Evolutionary conservation across 2,113 vertebrate species (phyloP), one percentile per base, ranked within the genome.

Genomic region (Antigone vipio): DNA sequence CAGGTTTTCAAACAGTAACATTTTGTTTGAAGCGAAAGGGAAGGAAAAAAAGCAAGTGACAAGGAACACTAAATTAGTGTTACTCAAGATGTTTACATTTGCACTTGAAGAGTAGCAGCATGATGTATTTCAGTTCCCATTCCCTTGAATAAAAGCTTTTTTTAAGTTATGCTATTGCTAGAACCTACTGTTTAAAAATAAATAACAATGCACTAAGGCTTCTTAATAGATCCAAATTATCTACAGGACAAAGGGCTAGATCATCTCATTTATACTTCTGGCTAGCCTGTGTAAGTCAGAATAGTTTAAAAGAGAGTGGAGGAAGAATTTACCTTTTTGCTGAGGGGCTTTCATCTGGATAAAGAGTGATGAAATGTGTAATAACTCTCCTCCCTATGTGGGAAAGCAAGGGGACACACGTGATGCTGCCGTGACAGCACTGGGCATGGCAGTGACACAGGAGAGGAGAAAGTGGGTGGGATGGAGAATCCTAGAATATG

Each of bases 1-100:
- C 20, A 92, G 67, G 53, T 97, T 97, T 96, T 95, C 82, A 91
- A 89, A 91, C 64, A 68, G 62, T 34, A 81, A 47, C 63, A 59
- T 95, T 94, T 93, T 80, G 87, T 92, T 87, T 84, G 91, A 80
- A 94, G 58, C 35, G 34, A 59, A 89, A 42, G 4, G 20, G 24
- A 58, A 82, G 53, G 44, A 3, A 78, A 75, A 93, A 92, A 91
- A 85, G 34, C 63, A 85, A 88, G 34, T 69, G 75, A 77, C 64
- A 60, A 89, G 60, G 58, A 64, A 20, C 35, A 27, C 24, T 81
- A 50, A 94, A 60, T 82, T 60, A 69, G 11, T 9, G 2, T 89
- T 92, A 59, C n/a, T 86, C 20, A 30, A 45, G 52, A 29, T 85
- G 56, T 95, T 95, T 92, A 50, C 89, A 22, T 88, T 84, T 79